phyloP scores from a whole-genome alignment of 2,888 invertebrate species.

The Anagyrus pseudococci region DNA sequence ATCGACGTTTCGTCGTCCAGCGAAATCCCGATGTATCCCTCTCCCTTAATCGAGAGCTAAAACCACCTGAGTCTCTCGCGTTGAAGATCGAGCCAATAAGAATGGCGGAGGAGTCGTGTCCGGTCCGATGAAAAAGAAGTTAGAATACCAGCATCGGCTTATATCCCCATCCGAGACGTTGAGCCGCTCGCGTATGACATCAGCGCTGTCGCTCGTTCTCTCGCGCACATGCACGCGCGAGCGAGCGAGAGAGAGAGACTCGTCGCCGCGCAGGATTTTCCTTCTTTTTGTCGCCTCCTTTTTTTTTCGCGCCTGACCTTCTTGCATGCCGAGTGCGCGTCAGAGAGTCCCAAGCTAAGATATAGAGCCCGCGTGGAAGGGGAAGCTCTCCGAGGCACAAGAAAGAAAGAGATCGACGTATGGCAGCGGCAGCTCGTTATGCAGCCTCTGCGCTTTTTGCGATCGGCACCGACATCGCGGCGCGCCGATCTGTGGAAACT shows the following conservation, averaged over 20 bases:
- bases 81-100: no score
- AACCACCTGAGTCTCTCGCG: no score
- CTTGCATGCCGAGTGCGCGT: no score
- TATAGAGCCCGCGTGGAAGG: no score
- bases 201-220: constrained; percentile 4
- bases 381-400: no score
- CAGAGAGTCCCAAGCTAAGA: no score
- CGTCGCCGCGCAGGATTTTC: constrained; percentile 45
- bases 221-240: constrained; percentile 4
- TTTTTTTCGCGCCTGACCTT: constrained; percentile 16
- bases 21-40: no score
- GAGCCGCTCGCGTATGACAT: constrained; percentile 21
- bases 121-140: constrained; percentile 16
- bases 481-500: constrained; percentile 32
- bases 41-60: no score
- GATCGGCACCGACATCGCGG: constrained; percentile 13
- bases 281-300: constrained; percentile 37
- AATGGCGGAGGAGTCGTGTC: no score
- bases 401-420: neutral
- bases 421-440: constrained; percentile 43
- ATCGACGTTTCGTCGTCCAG: no score
- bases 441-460: constrained; percentile 45
- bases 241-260: no score
- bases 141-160: no score
- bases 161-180: constrained; percentile 4